Evolutionary conservation across 2,888 invertebrate genomes (phyloP).

Genomic region (Zele albiditarsus): DNA sequence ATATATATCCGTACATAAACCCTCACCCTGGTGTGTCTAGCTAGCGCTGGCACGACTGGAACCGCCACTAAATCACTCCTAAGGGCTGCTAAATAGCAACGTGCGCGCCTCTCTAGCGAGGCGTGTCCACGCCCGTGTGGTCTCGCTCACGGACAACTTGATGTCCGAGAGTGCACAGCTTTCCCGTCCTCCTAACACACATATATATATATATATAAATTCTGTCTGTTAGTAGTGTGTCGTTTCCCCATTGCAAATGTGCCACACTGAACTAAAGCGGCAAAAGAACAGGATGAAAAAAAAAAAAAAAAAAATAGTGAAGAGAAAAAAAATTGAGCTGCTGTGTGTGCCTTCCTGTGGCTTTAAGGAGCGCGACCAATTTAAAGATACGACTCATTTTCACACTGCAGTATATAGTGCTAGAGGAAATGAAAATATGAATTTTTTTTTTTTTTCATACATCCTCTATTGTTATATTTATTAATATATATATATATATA

Average conservation of each 20-base stretch:
- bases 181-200: neutral
- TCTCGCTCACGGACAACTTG: slow-evolving; percentile 48
- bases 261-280: neutral
- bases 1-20: slow-evolving; percentile 47
- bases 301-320: neutral
- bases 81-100: slow-evolving; percentile 71
- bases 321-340: slow-evolving; percentile 6
- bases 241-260: slow-evolving; percentile 26
- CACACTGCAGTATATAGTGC: slow-evolving; percentile 6
- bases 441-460: neutral
- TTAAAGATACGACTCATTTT: slow-evolving; percentile 21
- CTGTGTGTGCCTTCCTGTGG: slow-evolving; percentile 26
- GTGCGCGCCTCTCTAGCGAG: slow-evolving; percentile 52
- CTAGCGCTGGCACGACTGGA: slow-evolving; percentile 27
- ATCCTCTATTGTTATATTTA: no score
- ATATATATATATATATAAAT: neutral
- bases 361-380: slow-evolving; percentile 35
- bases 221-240: neutral
- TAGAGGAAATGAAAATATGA: slow-evolving; percentile 10
- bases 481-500: no score
- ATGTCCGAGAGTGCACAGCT: slow-evolving; percentile 10
- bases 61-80: slow-evolving; percentile 68
- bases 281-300: neutral
- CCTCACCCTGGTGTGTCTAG: slow-evolving; percentile 29
- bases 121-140: slow-evolving; percentile 57